phyloP scores from a whole-genome alignment of 2,888 invertebrate species.

The Thymelicus lineola region DNA sequence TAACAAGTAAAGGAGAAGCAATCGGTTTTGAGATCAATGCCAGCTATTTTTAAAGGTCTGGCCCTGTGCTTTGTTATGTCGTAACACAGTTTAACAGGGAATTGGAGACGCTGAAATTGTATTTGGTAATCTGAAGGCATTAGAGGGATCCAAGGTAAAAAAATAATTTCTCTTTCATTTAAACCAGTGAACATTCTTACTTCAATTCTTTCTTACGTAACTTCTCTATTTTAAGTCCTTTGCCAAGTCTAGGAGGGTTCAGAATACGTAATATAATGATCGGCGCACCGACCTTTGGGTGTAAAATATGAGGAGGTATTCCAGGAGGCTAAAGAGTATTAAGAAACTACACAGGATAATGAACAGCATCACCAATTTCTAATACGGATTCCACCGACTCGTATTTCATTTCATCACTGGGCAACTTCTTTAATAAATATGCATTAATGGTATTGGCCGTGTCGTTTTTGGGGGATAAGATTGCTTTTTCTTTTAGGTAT shows the following conservation, averaged over 20 bases:
- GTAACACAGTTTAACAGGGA: conserved; percentile 35
- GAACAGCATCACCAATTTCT: conserved; percentile 21
- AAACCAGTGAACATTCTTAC: conserved; percentile 19
- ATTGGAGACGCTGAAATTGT: conserved; percentile 39
- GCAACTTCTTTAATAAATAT: not conserved
- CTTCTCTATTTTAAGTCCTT: conserved; percentile 32
- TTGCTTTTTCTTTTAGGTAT: not conserved
- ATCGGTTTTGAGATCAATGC: not conserved
- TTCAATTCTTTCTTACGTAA: not conserved
- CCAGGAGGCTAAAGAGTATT: conserved; percentile 38
- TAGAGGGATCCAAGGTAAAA: conserved; percentile 40
- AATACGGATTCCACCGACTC: conserved; percentile 24
- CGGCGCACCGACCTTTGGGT: conserved; percentile 36
- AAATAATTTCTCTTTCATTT: conserved; percentile 33
- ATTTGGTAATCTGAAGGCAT: conserved; percentile 39
- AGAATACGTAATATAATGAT: conserved; percentile 38
- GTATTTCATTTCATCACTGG: not conserved
- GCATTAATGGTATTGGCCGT: not conserved
- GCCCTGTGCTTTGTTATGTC: conserved; percentile 25
- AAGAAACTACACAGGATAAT: conserved; percentile 42
- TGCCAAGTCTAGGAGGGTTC: conserved; percentile 40
- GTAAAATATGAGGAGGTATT: conserved; percentile 36
- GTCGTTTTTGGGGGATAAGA: not conserved
- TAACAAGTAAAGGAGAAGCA: not conserved
- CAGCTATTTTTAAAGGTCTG: not conserved